A percentile compares a stretch with the other conserved stretches of the same genome.
These are phyloP conservation scores for Caenorhabditis sulstoni DNA, from an alignment of 2,888 invertebrate genomes.

Conservation along the genomic window DNA sequence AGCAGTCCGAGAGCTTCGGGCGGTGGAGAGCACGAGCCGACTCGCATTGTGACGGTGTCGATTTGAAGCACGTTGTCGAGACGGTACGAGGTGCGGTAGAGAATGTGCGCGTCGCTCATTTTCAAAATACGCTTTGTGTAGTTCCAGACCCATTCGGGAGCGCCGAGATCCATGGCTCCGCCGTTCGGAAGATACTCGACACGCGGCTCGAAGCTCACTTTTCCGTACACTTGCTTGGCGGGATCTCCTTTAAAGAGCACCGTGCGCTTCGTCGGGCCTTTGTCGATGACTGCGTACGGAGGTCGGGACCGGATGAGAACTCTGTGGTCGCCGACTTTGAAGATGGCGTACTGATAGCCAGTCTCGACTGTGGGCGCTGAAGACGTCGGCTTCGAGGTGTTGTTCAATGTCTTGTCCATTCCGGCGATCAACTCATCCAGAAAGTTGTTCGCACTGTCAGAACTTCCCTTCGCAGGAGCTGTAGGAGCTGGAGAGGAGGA, in stretches of 20 bases:
- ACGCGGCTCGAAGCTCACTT: constrained; percentile 49
- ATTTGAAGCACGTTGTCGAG: constrained; percentile 40
- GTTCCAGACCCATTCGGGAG: constrained; percentile 55
- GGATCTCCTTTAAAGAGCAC: constrained; percentile 3
- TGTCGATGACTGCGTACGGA: constrained; percentile 7
- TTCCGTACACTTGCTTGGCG: not conserved
- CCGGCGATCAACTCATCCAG: constrained; percentile 17
- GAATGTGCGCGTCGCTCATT: constrained; percentile 29
- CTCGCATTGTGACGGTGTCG: constrained; percentile 36
- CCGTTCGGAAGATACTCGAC: constrained; percentile 55
- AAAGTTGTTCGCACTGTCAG: not conserved
- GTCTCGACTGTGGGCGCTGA: not conserved
- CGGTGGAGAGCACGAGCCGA: constrained; percentile 11
- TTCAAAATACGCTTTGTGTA: constrained; percentile 47
- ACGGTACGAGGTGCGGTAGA: constrained; percentile 37
- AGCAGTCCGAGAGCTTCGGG: constrained; percentile 34
- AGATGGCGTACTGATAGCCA: constrained; percentile 47
- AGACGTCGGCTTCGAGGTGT: not conserved
- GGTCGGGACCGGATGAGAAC: constrained; percentile 47
- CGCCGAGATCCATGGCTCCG: constrained; percentile 58
- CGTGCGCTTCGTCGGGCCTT: not conserved
- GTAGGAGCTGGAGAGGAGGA: not conserved
- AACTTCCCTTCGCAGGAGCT: not conserved
- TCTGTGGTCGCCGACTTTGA: constrained; percentile 21
- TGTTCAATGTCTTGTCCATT: constrained; percentile 24